phyloP scores from a whole-genome alignment of 1,140 invertebrate species.

The Zaprionus lachaisei region DNA sequence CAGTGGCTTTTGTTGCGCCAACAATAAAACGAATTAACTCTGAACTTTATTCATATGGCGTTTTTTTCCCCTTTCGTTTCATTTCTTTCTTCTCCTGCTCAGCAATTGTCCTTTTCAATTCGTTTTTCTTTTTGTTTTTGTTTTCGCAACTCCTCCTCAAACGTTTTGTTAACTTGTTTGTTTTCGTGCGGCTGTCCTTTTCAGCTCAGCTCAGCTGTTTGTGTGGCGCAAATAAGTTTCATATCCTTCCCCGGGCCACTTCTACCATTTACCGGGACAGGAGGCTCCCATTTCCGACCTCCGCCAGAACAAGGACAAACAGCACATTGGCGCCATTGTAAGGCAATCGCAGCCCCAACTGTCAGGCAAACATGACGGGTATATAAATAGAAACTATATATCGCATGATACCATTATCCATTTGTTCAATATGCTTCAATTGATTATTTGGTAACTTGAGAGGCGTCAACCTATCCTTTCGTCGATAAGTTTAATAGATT shows the following conservation, averaged over 20 bases:
- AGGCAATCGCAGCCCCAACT: slow-evolving; percentile 23
- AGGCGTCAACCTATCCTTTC: background rate
- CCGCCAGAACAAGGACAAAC: slow-evolving; percentile 26
- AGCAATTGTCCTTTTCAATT: slow-evolving; percentile 50
- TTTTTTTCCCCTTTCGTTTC: slow-evolving; percentile 11
- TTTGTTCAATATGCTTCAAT: background rate
- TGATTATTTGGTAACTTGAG: slow-evolving; percentile 1
- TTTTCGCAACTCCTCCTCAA: slow-evolving; percentile 18
- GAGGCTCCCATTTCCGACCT: slow-evolving; percentile 10
- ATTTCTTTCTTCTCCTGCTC: slow-evolving; percentile 29
- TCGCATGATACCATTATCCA: background rate
- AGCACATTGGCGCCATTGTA: slow-evolving; percentile 66
- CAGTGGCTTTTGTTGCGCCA: slow-evolving; percentile 35
- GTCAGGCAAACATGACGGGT: slow-evolving; percentile 2
- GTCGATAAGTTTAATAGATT: background rate
- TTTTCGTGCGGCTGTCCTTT: slow-evolving; percentile 61
- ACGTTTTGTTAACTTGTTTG: slow-evolving; percentile 40
- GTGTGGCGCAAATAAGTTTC: slow-evolving; percentile 63
- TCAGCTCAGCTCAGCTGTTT: slow-evolving; percentile 60
- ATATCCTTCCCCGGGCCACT: slow-evolving; percentile 38
- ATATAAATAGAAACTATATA: slow-evolving; percentile 10
- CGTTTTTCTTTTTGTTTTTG: slow-evolving; percentile 10
- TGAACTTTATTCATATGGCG: slow-evolving; percentile 52
- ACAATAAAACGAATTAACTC: slow-evolving; percentile 60
- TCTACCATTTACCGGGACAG: slow-evolving; percentile 1